A percentile compares a stretch with the other conserved stretches of the same genome.
These are phyloP conservation scores for Setophaga petechia DNA, from an alignment of 2,113 vertebrate genomes.

Conservation along the genomic window DNA sequence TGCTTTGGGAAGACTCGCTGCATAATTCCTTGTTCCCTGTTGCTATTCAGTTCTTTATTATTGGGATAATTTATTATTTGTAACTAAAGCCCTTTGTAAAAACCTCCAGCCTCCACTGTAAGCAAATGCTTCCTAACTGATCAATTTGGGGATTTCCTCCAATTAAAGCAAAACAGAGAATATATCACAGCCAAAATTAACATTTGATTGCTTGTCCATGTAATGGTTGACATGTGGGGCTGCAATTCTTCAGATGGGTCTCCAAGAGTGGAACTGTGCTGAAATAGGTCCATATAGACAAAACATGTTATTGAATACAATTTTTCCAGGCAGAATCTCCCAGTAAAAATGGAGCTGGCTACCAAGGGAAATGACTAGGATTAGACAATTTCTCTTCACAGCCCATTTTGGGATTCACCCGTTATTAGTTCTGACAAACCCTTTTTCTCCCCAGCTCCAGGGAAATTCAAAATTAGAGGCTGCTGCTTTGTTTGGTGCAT, in stretches of 20 bases:
- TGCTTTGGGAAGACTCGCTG: not conserved
- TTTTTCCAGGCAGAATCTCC: constrained; percentile 18
- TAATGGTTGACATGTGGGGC: not conserved
- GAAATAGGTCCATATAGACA: constrained; percentile 27
- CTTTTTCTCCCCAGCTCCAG: constrained; percentile 17
- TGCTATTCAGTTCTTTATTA: not conserved
- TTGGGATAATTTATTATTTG: not conserved
- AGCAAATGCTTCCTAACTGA: not conserved
- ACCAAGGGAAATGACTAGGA: constrained; percentile 43
- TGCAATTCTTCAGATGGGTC: not conserved
- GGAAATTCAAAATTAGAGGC: constrained; percentile 48
- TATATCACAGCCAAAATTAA: constrained; percentile 26
- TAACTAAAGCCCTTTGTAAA: not conserved
- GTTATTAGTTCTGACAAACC: constrained; percentile 49
- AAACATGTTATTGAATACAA: not conserved
- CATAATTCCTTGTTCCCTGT: not conserved
- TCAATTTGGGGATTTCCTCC: constrained; percentile 32
- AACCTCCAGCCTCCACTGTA: not conserved
- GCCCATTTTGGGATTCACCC: constrained; percentile 41
- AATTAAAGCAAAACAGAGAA: constrained; percentile 19
- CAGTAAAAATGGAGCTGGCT: not conserved
- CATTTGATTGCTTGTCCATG: not conserved
- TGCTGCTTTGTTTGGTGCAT: constrained; percentile 3
- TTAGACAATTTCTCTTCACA: constrained; percentile 46
- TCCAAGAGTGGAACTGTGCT: not conserved